Percentiles rank a stretch among this genome's conserved stretches.
phyloP scores from a whole-genome alignment of 2,888 invertebrate genomes.

The Diarsia mendica region DNA sequence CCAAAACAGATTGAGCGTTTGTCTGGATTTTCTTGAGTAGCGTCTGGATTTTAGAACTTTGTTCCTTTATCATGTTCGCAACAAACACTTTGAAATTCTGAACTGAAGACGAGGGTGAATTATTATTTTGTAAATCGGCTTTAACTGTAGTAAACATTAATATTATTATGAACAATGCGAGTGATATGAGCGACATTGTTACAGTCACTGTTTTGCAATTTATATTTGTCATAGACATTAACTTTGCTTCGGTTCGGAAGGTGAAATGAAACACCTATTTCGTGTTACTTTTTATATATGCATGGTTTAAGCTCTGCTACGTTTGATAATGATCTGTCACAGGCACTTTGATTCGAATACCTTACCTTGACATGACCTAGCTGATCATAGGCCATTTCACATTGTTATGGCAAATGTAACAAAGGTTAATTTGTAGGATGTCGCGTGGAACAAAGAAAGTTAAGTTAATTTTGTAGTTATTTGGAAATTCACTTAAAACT shows the following conservation, averaged over 20 bases:
- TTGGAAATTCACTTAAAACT: constrained; percentile 2
- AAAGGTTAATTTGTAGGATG: constrained; percentile 67
- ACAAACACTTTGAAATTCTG: constrained; percentile 82
- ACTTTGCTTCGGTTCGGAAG: constrained; percentile 67
- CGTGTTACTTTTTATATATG: constrained; percentile 74
- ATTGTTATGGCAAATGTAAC: constrained; percentile 67
- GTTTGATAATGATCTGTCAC: constrained; percentile 78
- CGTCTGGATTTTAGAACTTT: constrained; percentile 82
- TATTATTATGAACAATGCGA: constrained; percentile 76
- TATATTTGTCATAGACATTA: constrained; percentile 78
- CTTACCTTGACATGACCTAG: constrained; percentile 88
- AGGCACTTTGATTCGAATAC: constrained; percentile 66
- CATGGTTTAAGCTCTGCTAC: constrained; percentile 77
- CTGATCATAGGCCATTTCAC: constrained; percentile 81
- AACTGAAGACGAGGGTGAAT: constrained; percentile 68
- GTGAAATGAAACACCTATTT: constrained; percentile 68
- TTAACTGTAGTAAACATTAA: constrained; percentile 76
- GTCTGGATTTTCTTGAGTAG: constrained; percentile 83
- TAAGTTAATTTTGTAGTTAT: constrained; percentile 41
- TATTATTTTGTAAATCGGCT: constrained; percentile 73
- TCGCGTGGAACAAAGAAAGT: constrained; percentile 68
- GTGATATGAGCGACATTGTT: constrained; percentile 82
- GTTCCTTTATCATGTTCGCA: constrained; percentile 82
- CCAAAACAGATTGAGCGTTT: constrained; percentile 82
- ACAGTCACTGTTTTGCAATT: constrained; percentile 70